These are phyloP conservation scores for Dorcus hopei DNA, from an alignment of 2,888 invertebrate genomes.

Conservation along the genomic window DNA sequence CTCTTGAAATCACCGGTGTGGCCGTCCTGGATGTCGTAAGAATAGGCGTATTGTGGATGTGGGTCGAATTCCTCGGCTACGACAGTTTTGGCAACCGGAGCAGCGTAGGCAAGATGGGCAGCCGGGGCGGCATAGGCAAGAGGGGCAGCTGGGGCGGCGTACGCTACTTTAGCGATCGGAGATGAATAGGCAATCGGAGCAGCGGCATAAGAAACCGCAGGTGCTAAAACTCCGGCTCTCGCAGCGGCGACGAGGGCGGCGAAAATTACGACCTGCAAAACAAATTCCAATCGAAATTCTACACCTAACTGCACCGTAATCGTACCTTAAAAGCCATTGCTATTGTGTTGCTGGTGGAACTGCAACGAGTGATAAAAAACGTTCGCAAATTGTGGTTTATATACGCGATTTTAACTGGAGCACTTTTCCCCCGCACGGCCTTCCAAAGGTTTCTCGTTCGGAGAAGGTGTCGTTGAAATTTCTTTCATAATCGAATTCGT, in stretches of 20 bases:
- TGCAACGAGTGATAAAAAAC: no score
- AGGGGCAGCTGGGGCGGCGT: constrained; percentile 25
- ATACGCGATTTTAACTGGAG: no score
- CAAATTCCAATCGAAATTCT: neutral
- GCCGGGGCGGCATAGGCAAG: constrained; percentile 24
- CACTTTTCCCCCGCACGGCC: no score
- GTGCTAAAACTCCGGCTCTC: constrained; percentile 39
- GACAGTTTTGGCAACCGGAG: neutral
- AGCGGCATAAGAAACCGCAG: constrained; percentile 26
- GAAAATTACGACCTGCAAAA: constrained; percentile 32
- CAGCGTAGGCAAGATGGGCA: constrained; percentile 21
- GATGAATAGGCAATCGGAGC: constrained; percentile 19
- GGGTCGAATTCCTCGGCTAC: constrained; percentile 45
- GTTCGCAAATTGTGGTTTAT: no score
- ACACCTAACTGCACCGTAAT: no score
- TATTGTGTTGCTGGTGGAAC: no score
- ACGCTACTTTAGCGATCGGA: constrained; percentile 13
- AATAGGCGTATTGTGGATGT: constrained; percentile 54
- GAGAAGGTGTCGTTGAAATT: no score
- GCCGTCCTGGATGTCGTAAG: constrained; percentile 54
- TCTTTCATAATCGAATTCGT: no score
- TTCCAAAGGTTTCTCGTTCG: no score
- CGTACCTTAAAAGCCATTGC: no score
- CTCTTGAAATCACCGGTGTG: constrained; percentile 54
- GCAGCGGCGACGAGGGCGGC: constrained; percentile 42